Evolutionary conservation across 2,888 invertebrate species (phyloP), one percentile per base, ranked within the genome.

Genomic region (Noctua fimbriata): DNA sequence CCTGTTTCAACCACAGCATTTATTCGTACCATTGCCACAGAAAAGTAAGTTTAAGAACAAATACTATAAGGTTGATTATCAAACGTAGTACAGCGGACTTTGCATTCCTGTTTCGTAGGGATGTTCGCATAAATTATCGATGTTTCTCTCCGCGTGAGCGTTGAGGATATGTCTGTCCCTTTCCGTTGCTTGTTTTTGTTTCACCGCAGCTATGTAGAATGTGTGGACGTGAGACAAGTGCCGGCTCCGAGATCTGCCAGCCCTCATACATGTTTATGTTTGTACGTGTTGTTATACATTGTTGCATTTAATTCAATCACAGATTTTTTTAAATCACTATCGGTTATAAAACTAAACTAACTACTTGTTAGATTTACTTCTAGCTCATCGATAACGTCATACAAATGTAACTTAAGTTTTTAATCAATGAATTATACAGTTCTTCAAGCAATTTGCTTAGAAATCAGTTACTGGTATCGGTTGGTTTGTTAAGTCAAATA

Each of bases 41-140:
- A 47, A 94, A 88, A 92, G 86, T 90, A 47, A 47, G 60, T 87
- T 89, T 82, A 92, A 88, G 66, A 0, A 0, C 0, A 0, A 3
- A 0, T 0, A 0, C 0, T 0, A 16, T 92, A 93, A 83, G 87
- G 93, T 91, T 78, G 52, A 79, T 70, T 88, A 91, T 94, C 69
- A 77, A 78, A 55, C 85, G 83, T 9, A 24, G 16, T 44, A 36
- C 10, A 6, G 47, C 28, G 69, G 67, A 83, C 88, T 89, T 92
- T 94, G 95, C 96, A 96, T 96, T 96, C 96, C 94, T 93, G 95
- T 93, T 94, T 92, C 92, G 93, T 96, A 95, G 96, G 96, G 96
- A 96, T 96, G 96, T 94, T 94, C 95, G 96, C 96, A 96, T 96
- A 96, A 96, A 96, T 96, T 96, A 96, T 96, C 95, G 96, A 96